Percentiles rank a stretch among this genome's conserved stretches.
phyloP scores from a whole-genome alignment of 2,113 vertebrate species.

The Delphinus delphis region DNA sequence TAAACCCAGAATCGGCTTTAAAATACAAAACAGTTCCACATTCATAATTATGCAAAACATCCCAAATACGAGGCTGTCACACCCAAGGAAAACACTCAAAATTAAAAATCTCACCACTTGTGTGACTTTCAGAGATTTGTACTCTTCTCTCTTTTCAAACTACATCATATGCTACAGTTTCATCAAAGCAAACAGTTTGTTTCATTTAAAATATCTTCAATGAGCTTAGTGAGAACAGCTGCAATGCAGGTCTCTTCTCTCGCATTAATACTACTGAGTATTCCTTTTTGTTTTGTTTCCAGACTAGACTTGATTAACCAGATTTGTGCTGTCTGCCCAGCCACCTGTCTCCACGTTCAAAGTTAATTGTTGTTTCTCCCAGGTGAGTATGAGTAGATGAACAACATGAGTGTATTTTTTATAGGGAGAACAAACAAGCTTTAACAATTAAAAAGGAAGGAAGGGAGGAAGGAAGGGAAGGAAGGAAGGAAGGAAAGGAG shows the following conservation, averaged over 20 bases:
- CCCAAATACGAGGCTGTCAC: constrained; percentile 47
- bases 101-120: constrained; percentile 60
- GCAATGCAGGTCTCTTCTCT: constrained; percentile 51
- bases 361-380: constrained; percentile 1
- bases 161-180: constrained; percentile 58
- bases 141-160: constrained; percentile 67
- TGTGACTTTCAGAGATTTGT: constrained; percentile 38
- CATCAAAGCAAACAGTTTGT: constrained; percentile 77
- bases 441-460: not conserved
- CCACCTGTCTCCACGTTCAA: constrained; percentile 2
- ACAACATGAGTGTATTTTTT: not conserved
- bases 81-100: constrained; percentile 57
- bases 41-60: constrained; percentile 60
- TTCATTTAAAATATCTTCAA: constrained; percentile 70
- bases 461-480: no score
- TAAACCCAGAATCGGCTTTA: constrained; percentile 47
- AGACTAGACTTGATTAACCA: not conserved
- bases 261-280: constrained; percentile 67
- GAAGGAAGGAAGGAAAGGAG: no score
- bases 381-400: not conserved
- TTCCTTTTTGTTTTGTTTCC: constrained; percentile 17
- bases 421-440: not conserved
- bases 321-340: constrained; percentile 37
- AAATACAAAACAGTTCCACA: constrained; percentile 54
- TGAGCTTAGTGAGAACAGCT: constrained; percentile 73